These are phyloP conservation scores for Eristalinus sepulchralis DNA, from an alignment of 2,888 invertebrate species.

Conservation along the genomic window DNA sequence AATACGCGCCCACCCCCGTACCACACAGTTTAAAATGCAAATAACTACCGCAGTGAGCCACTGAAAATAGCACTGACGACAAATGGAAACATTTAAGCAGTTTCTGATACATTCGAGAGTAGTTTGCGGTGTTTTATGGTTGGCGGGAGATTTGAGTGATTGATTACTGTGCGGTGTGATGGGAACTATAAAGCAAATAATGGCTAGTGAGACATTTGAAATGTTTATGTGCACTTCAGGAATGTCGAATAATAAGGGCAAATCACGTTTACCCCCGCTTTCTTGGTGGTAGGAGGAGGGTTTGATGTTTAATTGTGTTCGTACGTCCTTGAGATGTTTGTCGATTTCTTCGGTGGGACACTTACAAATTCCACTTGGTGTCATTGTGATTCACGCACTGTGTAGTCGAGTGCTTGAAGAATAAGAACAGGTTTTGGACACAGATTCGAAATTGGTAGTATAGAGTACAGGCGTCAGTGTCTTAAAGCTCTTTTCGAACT, in stretches of 20 bases:
- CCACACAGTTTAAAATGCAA: background rate
- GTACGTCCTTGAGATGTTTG: background rate
- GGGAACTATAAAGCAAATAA: no score
- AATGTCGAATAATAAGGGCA: background rate
- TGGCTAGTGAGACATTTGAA: background rate
- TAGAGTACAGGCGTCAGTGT: no score
- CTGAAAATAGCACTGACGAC: background rate
- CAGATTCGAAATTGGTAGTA: no score
- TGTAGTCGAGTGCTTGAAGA: no score
- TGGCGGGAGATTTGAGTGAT: background rate
- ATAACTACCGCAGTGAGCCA: background rate
- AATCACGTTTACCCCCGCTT: background rate
- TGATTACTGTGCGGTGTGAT: background rate
- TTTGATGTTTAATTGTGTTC: background rate
- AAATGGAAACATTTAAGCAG: background rate
- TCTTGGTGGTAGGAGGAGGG: no score
- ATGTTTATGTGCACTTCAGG: background rate
- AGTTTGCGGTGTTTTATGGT: background rate
- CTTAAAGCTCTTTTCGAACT: no score
- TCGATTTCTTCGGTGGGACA: no score
- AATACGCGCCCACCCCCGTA: background rate
- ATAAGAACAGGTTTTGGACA: no score
- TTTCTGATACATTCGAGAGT: background rate
- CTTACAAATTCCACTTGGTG: no score
- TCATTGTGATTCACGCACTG: no score